A percentile compares a stretch with the other conserved stretches of the same genome.
Evolutionary conservation across 2,113 vertebrate species (phyloP).

Genomic region (Setophaga petechia): DNA sequence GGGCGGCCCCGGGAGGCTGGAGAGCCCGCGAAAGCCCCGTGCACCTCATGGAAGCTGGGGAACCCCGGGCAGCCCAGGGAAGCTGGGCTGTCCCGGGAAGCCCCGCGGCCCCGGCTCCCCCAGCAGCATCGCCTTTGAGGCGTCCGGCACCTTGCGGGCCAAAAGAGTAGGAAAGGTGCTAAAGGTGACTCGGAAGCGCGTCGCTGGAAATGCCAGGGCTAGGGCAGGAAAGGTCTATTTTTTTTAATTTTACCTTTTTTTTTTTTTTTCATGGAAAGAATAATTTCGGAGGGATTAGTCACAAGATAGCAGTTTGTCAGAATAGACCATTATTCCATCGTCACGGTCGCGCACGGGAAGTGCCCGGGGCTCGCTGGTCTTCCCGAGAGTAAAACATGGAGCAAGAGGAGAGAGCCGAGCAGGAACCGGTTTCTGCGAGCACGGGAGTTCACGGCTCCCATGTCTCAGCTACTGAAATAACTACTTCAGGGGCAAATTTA

Average conservation of each 20-base stretch:
- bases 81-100: too few relatives aligned
- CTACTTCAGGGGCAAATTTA: neutral
- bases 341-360: neutral
- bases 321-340: accelerated
- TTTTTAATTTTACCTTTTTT: neutral
- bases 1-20: too few relatives aligned
- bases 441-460: neutral
- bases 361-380: neutral
- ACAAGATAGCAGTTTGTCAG: accelerated
- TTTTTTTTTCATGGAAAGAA: too few relatives aligned
- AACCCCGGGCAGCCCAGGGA: neutral
- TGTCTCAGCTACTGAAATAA: neutral
- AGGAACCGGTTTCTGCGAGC: neutral
- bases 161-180: accelerated
- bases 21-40: too few relatives aligned
- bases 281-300: neutral
- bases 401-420: neutral
- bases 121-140: neutral
- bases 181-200: neutral
- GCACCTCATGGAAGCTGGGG: too few relatives aligned
- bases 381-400: accelerated
- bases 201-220: neutral
- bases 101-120: neutral
- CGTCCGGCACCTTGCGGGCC: accelerated
- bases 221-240: neutral